Conservation (phyloP, 2,113 vertebrate genomes). For the Thalassoma bifasciatum region DNA sequence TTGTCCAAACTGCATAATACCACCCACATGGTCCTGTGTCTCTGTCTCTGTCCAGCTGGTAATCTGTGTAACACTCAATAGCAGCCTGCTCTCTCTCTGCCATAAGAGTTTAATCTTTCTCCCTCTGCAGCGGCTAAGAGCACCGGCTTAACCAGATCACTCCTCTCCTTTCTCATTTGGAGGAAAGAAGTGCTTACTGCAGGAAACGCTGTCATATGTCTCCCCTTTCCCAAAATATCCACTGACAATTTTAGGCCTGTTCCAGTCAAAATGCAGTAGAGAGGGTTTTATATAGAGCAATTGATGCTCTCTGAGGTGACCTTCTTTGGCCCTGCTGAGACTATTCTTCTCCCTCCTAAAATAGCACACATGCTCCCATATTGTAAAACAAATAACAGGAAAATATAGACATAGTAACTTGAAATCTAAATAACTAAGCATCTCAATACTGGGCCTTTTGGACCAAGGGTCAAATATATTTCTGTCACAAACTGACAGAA, state of each 20-base stretch:
- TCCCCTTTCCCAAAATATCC: constrained; percentile 54
- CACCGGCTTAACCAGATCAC: constrained; percentile 71
- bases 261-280: constrained; percentile 52
- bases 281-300: constrained; percentile 27
- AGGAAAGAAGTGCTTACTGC: constrained; percentile 61
- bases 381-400: not conserved
- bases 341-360: not conserved
- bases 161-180: constrained; percentile 69
- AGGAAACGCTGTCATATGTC: constrained; percentile 56
- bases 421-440: not conserved
- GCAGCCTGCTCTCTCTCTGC: constrained; percentile 64
- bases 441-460: no score
- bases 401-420: not conserved
- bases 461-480: no score
- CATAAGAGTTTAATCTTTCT: constrained; percentile 72
- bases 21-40: constrained; percentile 21
- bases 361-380: not conserved
- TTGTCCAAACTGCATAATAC: constrained; percentile 25
- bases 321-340: not conserved
- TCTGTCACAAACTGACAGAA: no score
- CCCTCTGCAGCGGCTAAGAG: constrained; percentile 70
- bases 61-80: constrained; percentile 63
- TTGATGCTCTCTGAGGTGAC: constrained; percentile 38
- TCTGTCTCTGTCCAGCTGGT: constrained; percentile 60
- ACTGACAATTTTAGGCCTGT: constrained; percentile 45